These are phyloP conservation scores for Silurus glanis DNA, from an alignment of 2,113 vertebrate genomes.

Conservation along the genomic window DNA sequence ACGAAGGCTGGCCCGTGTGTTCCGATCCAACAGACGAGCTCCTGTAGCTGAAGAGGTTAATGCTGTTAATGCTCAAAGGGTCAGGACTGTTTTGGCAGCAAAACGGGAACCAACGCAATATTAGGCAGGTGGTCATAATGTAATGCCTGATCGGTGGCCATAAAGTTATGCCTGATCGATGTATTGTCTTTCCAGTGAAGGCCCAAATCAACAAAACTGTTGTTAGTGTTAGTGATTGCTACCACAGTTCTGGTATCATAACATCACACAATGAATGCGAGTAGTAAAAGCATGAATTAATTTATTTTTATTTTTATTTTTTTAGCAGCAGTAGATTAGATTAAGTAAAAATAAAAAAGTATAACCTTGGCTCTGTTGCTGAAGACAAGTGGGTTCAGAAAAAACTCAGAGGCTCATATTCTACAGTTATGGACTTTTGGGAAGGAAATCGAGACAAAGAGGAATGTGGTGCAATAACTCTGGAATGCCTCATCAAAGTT, in stretches of 20 bases:
- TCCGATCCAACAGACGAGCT: too few relatives aligned
- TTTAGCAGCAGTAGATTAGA: background rate
- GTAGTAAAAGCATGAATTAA: conserved; percentile 11
- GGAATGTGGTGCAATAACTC: conserved; percentile 39
- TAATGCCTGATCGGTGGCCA: too few relatives aligned
- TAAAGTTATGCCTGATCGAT: background rate
- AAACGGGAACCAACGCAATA: too few relatives aligned
- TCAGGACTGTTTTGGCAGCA: too few relatives aligned
- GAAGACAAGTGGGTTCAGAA: conserved; percentile 11
- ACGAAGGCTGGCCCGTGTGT: too few relatives aligned
- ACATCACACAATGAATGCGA: background rate
- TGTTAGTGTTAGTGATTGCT: background rate
- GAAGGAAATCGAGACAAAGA: conserved; percentile 10
- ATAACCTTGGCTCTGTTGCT: background rate
- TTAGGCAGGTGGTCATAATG: too few relatives aligned
- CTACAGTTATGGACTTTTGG: conserved; percentile 19
- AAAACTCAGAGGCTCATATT: background rate
- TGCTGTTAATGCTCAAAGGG: too few relatives aligned
- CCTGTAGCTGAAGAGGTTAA: too few relatives aligned
- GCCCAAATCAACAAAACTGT: background rate
- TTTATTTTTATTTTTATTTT: background rate
- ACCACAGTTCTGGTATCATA: background rate
- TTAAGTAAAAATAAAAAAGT: background rate
- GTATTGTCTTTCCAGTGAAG: background rate
- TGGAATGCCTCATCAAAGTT: conserved; percentile 51